A percentile compares a stretch with the other conserved stretches of the same genome.
phyloP scores from a whole-genome alignment of 2,113 vertebrate species.

The Trematocara unimaculatum region DNA sequence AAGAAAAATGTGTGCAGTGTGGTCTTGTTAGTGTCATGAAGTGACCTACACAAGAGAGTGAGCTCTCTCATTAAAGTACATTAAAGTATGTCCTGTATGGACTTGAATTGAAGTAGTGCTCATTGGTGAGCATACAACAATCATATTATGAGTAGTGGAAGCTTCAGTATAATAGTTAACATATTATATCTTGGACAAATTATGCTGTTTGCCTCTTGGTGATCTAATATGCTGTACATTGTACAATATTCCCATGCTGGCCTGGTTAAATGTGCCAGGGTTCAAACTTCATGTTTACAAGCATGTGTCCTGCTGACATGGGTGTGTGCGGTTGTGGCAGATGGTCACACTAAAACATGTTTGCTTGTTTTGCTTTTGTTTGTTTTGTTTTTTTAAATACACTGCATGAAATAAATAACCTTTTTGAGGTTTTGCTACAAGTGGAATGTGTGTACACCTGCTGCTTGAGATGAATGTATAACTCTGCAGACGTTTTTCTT shows the following conservation, averaged over 20 bases:
- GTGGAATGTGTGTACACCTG: slow-evolving; percentile 44
- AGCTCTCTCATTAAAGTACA: background rate
- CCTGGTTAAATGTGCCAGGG: background rate
- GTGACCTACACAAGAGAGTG: slow-evolving; percentile 17
- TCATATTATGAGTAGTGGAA: background rate
- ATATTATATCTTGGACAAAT: background rate
- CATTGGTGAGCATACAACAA: background rate
- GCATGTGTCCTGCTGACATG: background rate
- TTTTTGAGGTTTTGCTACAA: background rate
- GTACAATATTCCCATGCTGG: background rate
- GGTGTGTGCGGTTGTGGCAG: background rate
- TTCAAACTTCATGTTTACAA: slow-evolving; percentile 22
- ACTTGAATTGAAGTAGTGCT: background rate
- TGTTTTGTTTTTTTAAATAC: background rate
- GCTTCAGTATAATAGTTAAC: background rate
- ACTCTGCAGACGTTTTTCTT: slow-evolving; percentile 65
- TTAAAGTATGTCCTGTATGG: background rate
- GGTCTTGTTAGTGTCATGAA: slow-evolving; percentile 43
- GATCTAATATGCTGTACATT: background rate
- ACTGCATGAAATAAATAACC: background rate
- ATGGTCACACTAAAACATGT: background rate
- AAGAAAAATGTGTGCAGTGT: background rate
- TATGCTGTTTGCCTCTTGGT: background rate
- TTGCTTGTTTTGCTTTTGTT: background rate
- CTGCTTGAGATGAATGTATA: slow-evolving; percentile 52